Evolutionary conservation across 2,888 invertebrate species (phyloP), one percentile per base, ranked within the genome.

Genomic region (Pyrgus malvae): DNA sequence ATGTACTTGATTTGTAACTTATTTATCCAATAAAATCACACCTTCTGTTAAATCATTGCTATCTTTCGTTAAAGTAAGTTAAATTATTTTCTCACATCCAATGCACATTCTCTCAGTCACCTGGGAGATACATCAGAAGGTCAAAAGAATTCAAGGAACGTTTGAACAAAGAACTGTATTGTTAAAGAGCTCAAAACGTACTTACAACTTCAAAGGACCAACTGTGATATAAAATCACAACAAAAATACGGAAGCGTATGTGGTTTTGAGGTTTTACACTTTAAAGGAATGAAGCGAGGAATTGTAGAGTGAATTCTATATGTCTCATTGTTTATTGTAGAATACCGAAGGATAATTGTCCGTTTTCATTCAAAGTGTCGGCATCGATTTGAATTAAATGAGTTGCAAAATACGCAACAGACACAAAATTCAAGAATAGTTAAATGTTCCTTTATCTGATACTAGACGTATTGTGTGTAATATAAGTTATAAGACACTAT

Each of bases 221-320:
- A 65, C 60, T 66, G 68, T 66, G 72, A 70, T 72, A 59, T 62
- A 70, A 78, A 83, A 83, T 85, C 82, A 78, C 69, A 78, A 80
- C 74, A 74, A 80, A 78, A 72, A 67, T 73, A 68, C 70, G 78
- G 78, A 82, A 78, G 69, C 69, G 58, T 50, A 63, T 80, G 83
- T 54, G 82, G 84, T 78, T 79, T 73, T 73, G 78, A 63, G 80
- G 81, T 75, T 82, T 74, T 72, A 64, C 64, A 63, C 62, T 70
- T 66, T 63, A 68, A 70, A 67, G 59, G 61, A 65, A 64, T 54
- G 31, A 54, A 44, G 25, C 12, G 21, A 17, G 16, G 51, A 44
- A 51, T 44, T n/a, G 17, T 54, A 8, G 29, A 46, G 11, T 31
- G 7, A 25, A 54, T 46, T 40, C 38, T 46, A 31, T 46, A 40